Evolutionary conservation across 2,888 invertebrate genomes (phyloP).

Genomic region (Cecidostiba fungosa): DNA sequence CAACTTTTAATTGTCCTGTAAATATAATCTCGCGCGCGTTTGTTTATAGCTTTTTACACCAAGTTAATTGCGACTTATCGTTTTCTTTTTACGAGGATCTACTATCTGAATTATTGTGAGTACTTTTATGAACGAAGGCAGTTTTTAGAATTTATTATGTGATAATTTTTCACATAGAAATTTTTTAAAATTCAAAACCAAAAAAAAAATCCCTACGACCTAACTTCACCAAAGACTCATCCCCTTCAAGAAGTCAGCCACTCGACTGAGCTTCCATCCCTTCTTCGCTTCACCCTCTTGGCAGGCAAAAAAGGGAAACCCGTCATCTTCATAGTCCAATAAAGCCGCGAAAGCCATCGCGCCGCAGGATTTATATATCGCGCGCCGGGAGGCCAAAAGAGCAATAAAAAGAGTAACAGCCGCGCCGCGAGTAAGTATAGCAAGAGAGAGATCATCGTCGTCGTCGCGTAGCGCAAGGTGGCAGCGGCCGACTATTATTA

Average conservation of each 20-base stretch:
- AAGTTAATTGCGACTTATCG: too few species aligned
- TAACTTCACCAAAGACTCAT: background rate
- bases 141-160: too few species aligned
- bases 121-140: too few species aligned
- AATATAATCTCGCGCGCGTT: background rate
- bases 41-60: too few species aligned
- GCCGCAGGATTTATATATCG: slow-evolving; percentile 28
- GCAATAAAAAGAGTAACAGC: slow-evolving; percentile 39
- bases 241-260: background rate
- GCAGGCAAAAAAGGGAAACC: background rate
- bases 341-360: slow-evolving; percentile 10
- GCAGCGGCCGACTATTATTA: slow-evolving; percentile 73
- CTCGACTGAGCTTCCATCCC: background rate
- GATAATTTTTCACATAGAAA: too few species aligned
- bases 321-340: slow-evolving; percentile 15
- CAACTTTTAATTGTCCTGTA: background rate
- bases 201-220: too few species aligned
- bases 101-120: too few species aligned
- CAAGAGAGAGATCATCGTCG: slow-evolving; percentile 23
- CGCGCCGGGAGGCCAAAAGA: background rate
- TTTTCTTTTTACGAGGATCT: too few species aligned
- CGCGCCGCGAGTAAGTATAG: background rate
- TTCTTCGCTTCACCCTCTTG: background rate
- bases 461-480: slow-evolving; percentile 11
- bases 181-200: too few species aligned